Evolutionary conservation across 2,888 invertebrate species (phyloP), one percentile per base, ranked within the genome.

Genomic region (Cremastinae sp.): DNA sequence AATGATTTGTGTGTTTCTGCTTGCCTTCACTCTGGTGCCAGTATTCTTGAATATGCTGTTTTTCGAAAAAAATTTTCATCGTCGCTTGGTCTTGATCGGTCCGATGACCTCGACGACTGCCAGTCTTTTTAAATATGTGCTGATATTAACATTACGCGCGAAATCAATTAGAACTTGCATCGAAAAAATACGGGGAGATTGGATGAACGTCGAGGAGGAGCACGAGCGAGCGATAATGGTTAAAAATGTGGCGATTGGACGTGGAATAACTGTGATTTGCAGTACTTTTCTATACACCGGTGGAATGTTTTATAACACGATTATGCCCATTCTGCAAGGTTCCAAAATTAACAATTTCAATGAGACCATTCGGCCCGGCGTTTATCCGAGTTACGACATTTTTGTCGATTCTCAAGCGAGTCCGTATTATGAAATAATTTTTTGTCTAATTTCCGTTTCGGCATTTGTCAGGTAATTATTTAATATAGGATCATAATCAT

Each of bases 331-430:
- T 28, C 49, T 79, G 3, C 66, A 59, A 0, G 76, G 73, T 1
- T 75, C 73, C 2, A 58, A 65, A 0, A 5, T 70, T 0, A 49
- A 78, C 2, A 75, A 75, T 16, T 41, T 61, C 34, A 85, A 85
- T 22, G 73, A 74, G 10, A 84, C 83, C 0, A 78, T 82, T 0
- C 79, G 83, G 38, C 75, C 80, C 0, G 75, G 83, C 2, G 79
- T 82, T 0, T 85, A 83, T 41, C 87, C 86, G 2, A 80, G 85
- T 14, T 86, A 84, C 38, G 80, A 81, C 0, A 73, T 76, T 0
- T 75, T 84, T 7, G 41, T 81, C 1, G 81, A 84, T 28, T 36
- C 77, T 0, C 80, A 81, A 4, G 10, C 41, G 0, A 81, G 77
- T 41, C 84, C 84, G 0, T n/a, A 51, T 5, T 82, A 81, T 34